Evolutionary conservation across 2,113 vertebrate species (phyloP), one percentile per base, ranked within the genome.

Genomic region (Pontoporia blainvillei): DNA sequence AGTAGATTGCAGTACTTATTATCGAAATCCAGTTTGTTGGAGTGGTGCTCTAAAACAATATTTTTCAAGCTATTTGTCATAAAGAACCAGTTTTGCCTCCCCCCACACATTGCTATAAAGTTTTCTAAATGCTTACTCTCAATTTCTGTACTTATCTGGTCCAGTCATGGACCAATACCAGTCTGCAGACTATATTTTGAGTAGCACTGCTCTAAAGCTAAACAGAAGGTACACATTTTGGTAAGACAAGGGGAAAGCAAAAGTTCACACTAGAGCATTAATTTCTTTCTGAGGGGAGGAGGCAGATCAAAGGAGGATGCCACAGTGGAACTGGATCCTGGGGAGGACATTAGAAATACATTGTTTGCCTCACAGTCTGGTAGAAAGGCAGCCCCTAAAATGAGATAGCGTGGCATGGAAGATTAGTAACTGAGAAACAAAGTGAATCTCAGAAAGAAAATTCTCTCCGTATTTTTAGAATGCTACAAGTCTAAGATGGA

Each of bases 91-190:
- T 23, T 8, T 6, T 0, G 0, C 1, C 1, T 71, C 34, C 34
- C 46, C 17, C 52, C 7, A 44, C n/a, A 59, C 11, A 49, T 13
- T 27, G 5, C 12, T 44, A 21, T 84, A 46, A 79, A 21, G 7
- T 76, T 95, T 94, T 95, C 66, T 82, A 78, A 87, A 71, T 93
- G 34, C 9, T 90, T 90, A 88, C 15, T 88, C 34, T 90, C 41
- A 52, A 71, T 12, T 61, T 88, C 34, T 82, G 23, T 91, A 54
- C 36, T 41, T 96, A 72, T 12, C 11, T 92, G 23, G 15, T 25
- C 25, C 27, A 59, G 44, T 44, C 44, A 27, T 54, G 6, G 11
- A 15, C 34, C 4, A 88, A 27, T 15, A 91, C 20, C 5, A 49
- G 12, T 75, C 18, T 88, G 1, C 14, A 93, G 34, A 93, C 29